Evolutionary conservation across 2,888 invertebrate genomes (phyloP), one percentile per base, ranked within the genome.

Genomic region (Diplazon laetatorius): DNA sequence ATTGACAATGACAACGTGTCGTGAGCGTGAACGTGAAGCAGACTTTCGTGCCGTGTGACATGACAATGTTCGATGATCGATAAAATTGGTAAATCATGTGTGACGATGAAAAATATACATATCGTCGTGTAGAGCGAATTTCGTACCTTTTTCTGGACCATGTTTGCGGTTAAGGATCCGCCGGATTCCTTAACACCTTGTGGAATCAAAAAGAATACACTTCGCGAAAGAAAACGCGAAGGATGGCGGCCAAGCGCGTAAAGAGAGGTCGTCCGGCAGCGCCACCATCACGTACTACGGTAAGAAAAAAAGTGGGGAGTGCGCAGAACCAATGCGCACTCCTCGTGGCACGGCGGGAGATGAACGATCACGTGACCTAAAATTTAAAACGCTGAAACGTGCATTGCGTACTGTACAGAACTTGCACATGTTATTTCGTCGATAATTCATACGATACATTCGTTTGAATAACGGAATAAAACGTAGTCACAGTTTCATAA

Each of bases 91-190:
- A 59, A 55, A 59, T 48, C 44, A n/a, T 25, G 8, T 10, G 0
- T 4, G 12, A 16, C 14, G 73, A 22, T 30, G 3, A 46, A 69
- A 87, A 85, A 87, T 87, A 87, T 82, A 77, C 22, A 16, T 71
- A 35, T 46, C 50, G 48, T 30, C 14, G 9, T 48, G 39, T 52
- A 71, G 39, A 59, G 42, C 0, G 60, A 37, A 65, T 35, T 57
- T 68, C 81, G 82, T 86, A 89, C 89, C 88, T 89, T 89, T 76
- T 89, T 89, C 71, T 89, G 88, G 35, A 89, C 89, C 89, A 89
- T 89, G 65, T 84, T 87, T 82, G 22, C 57, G 70, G 55, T 3
- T 70, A 50, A 78, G 82, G 80, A 86, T 82, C 72, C 70, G 20
- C 63, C 22, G 80, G 89, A 89, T 89, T 83, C 79, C 85, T 83